Evolutionary conservation across 2,113 vertebrate species (phyloP), one percentile per base, ranked within the genome.

Genomic region (Cheirogaleus medius): DNA sequence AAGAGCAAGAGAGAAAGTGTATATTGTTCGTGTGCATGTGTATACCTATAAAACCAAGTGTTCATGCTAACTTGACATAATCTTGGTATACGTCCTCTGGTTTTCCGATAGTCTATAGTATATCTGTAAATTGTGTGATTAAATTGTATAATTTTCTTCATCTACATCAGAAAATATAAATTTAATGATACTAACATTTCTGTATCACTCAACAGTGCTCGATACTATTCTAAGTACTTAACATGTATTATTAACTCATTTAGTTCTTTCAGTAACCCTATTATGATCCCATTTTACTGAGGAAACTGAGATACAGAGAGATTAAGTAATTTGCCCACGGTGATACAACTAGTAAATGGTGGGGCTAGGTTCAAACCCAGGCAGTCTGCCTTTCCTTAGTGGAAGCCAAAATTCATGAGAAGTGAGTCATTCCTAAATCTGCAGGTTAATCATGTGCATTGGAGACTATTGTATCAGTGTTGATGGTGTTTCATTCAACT

Each of bases 141-240:
- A 68, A 47, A 42, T 66, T 87, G n/a, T 95, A 37, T n/a, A 64
- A n/a, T 86, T 96, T 94, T 92, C 54, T 94, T 20, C 11, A 42
- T 66, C 5, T 54, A 0, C 1, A 12, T 82, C 34, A 90, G 58
- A 64, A 95, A 78, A 60, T n/a, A 77, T 37, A 37, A 87, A 64
- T 73, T 54, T 39, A 76, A 68, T 74, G 52, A 7, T 47, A n/a
- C 42, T 47, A 58, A 69, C 8, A 76, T 8, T 69, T 93, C 39
- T 17, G 5, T 71, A 47, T 92, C 13, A 58, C 27, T 93, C 5
- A 37, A 3, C 49, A 83, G 34, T 25, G 20, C 64, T 42, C 81
- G 56, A 52, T 8, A 37, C 49, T 60, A 8, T 83, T 87, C 56
- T 44, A 69, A 80, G 56, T 27, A 87, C 42, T 44, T 86, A 66